Evolutionary conservation across 1,140 invertebrate species (phyloP).

Genomic region (Drosophila cardini): DNA sequence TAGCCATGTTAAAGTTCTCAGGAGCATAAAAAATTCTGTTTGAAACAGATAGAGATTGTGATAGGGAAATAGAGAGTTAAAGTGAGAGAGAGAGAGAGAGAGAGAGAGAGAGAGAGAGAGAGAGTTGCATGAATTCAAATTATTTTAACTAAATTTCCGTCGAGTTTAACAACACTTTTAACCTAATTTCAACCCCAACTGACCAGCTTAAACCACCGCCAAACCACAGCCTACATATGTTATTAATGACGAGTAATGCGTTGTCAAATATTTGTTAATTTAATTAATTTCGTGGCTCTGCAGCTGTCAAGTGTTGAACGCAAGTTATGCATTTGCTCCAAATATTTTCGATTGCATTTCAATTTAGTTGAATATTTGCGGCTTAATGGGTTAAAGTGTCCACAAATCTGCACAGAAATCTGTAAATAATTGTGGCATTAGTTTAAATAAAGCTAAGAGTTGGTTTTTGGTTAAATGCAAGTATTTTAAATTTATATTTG

Average conservation of each 20-base stretch:
- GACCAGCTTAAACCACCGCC: too few relatives aligned
- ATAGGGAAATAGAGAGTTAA: too few relatives aligned
- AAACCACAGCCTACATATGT: constrained; percentile 12
- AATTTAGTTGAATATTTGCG: not conserved
- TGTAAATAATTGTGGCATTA: not conserved
- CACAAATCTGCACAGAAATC: not conserved
- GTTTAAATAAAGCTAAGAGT: not conserved
- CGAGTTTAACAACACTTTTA: constrained; percentile 14
- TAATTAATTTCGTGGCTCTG: constrained; percentile 51
- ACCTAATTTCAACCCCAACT: not conserved
- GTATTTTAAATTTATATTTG: too few relatives aligned
- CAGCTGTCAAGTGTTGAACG: constrained; percentile 49
- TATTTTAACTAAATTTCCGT: constrained; percentile 39
- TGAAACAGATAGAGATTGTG: constrained; percentile 15
- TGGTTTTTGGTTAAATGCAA: not conserved
- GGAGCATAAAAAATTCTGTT: constrained; percentile 50
- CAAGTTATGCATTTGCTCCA: not conserved
- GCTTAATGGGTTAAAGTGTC: constrained; percentile 12
- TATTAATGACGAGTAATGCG: constrained; percentile 72
- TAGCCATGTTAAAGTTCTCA: constrained; percentile 35
- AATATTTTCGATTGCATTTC: constrained; percentile 11
- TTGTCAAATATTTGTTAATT: constrained; percentile 74
- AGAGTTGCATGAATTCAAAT: constrained; percentile 71
- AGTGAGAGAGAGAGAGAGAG: not conserved
- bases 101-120: not conserved